A percentile compares a stretch with the other conserved stretches of the same genome.
Evolutionary conservation across 2,888 invertebrate species (phyloP).

Genomic region (Hydrotaea cyrtoneurina): DNA sequence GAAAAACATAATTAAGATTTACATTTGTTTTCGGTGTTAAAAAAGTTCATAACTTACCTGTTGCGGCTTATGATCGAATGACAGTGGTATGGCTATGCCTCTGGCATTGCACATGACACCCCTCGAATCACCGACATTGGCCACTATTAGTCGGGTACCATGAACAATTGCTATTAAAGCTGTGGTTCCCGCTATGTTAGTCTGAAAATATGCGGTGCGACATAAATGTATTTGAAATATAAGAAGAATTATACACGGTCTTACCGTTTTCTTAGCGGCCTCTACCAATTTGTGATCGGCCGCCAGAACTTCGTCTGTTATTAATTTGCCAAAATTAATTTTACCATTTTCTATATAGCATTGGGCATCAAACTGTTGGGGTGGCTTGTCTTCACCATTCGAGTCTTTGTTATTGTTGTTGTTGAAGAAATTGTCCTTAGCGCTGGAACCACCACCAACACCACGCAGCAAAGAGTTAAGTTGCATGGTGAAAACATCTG

Average conservation of each 20-base stretch:
- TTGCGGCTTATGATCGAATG: slow-evolving; percentile 98
- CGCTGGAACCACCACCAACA: slow-evolving; percentile 68
- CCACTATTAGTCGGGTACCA: slow-evolving; percentile 91
- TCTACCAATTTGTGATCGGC: slow-evolving; percentile 91
- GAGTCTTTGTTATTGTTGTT: slow-evolving; percentile 71
- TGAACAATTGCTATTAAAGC: slow-evolving; percentile 94
- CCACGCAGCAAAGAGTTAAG: slow-evolving; percentile 78
- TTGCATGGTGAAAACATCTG: slow-evolving; percentile 79
- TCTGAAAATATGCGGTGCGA: slow-evolving; percentile 70
- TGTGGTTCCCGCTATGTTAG: slow-evolving; percentile 93
- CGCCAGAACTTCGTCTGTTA: slow-evolving; percentile 93
- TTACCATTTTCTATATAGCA: slow-evolving; percentile 88
- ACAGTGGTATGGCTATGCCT: slow-evolving; percentile 94
- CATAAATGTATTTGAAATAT: neutral
- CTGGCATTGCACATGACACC: slow-evolving; percentile 96
- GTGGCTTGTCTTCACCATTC: slow-evolving; percentile 68
- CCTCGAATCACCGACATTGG: slow-evolving; percentile 97
- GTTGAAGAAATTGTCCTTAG: slow-evolving; percentile 76
- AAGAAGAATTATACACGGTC: slow-evolving; percentile 23
- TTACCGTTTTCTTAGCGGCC: slow-evolving; percentile 88
- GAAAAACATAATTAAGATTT: neutral
- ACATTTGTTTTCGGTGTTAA: neutral
- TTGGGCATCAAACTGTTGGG: slow-evolving; percentile 80
- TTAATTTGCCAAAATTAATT: slow-evolving; percentile 89
- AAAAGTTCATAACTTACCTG: slow-evolving; percentile 90